phyloP scores from a whole-genome alignment of 2,113 vertebrate species.

The Epinephelus cyanopodus region DNA sequence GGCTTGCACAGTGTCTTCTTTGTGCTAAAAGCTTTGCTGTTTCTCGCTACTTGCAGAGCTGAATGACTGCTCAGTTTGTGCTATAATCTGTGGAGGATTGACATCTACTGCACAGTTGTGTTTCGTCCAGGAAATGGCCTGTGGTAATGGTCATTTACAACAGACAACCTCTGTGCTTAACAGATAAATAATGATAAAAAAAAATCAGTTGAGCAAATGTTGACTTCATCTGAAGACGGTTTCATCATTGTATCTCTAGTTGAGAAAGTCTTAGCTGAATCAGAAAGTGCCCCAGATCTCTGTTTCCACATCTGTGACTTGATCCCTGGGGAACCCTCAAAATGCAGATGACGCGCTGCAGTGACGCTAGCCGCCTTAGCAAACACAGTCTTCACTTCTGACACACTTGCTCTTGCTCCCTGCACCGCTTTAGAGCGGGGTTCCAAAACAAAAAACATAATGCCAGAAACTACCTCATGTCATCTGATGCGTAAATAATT shows the following conservation, averaged over 20 bases:
- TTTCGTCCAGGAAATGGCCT: not conserved
- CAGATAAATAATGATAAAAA: not conserved
- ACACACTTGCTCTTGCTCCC: conserved; percentile 9
- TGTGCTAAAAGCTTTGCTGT: not conserved
- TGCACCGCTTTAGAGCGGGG: not conserved
- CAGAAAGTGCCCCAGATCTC: conserved; percentile 51
- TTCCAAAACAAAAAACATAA: conserved; percentile 20
- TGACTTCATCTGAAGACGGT: not conserved
- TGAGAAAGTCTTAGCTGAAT: conserved; percentile 15
- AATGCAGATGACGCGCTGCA: conserved; percentile 28
- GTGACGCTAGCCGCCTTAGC: not conserved
- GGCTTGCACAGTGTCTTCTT: not conserved
- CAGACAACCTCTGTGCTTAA: not conserved
- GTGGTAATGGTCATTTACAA: not conserved
- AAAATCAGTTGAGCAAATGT: not conserved
- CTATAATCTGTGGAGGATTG: not conserved
- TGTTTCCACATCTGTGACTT: conserved; percentile 56
- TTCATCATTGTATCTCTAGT: conserved; percentile 11
- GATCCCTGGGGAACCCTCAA: conserved; percentile 38
- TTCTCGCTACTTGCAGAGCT: not conserved
- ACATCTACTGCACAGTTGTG: not conserved
- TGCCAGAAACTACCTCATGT: conserved; percentile 4
- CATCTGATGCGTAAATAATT: conserved; percentile 10
- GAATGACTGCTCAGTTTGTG: not conserved
- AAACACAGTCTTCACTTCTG: conserved; percentile 14